Base-by-base conservation (phyloP, 2,113 vertebrate species). In the Oncorhynchus gorbuscha region DNA sequence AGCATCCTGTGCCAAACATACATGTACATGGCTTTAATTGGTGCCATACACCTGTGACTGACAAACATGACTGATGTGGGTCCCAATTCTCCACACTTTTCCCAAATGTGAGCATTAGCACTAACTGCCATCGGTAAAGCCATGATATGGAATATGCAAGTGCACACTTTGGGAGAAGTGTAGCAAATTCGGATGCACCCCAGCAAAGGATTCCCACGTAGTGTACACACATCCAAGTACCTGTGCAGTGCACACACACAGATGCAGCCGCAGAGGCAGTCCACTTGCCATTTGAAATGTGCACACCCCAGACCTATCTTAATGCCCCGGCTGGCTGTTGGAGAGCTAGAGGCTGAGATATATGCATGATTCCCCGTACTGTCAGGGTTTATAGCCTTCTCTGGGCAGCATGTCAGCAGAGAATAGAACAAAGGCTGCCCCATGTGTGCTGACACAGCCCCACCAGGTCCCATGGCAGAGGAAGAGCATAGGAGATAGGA, bases 371-470 rank as follows among this genome's bases (percentile, higher is more conserved):
- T 81, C 77, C 81, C 18, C 24, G 59, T 71, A 3, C 65, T 76
- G 76, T 76, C 64, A 83, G 80, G 67, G 76, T 79, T 55, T 77
- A 72, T 4, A 76, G 65, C 65, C 28, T 30, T 32, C 16, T 28
- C 65, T 30, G 18, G 67, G 67, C 32, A 39, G 67, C 48, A 24
- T 49, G 82, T 85, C 82, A 82, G 88, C 80, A 83, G 72, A 81
- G 73, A 20, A 66, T 9, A 83, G 49, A 83, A 82, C 83, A 84
- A 86, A 85, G 81, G 69, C 80, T 76, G 67, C 32, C 72, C 59
- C 74, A 22, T 3, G 67, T 66, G 67, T 87, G 89, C 86, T 88
- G 86, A 89, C 85, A 72, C 83, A 86, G 85, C 58, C 26, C 30
- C 4, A 28, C 64, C 16, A 32, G 67, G 67, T 35, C 30, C 20